phyloP scores from a whole-genome alignment of 2,797 vertebrate genomes.

The Phoeniculus purpureus region DNA sequence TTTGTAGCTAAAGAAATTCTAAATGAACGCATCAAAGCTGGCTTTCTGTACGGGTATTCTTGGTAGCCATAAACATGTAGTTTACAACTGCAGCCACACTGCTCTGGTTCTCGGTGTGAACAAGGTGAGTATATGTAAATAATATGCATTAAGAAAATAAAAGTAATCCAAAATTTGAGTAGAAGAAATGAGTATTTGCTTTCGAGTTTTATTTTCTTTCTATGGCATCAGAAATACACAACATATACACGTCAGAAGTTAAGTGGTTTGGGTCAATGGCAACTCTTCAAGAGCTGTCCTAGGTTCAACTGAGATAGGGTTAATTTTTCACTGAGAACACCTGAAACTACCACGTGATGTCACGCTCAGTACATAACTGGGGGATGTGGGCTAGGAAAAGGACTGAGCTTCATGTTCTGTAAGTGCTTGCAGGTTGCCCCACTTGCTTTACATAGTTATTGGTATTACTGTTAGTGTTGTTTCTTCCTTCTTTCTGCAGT shows the following conservation, averaged over 20 bases:
- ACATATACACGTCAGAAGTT: background rate
- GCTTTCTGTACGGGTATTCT: background rate
- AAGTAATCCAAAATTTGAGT: background rate
- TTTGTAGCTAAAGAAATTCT: background rate
- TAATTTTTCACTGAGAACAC: background rate
- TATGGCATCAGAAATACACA: background rate
- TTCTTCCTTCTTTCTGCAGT: background rate
- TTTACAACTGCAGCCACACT: conserved; percentile 1
- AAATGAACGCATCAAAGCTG: conserved; percentile 16
- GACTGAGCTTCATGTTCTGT: background rate
- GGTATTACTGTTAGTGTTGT: background rate
- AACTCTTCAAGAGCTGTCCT: background rate
- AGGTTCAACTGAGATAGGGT: background rate
- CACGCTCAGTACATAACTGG: background rate
- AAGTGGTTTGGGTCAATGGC: background rate
- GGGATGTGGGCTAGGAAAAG: background rate
- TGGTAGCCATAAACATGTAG: background rate
- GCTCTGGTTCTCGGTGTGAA: background rate
- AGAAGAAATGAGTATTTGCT: background rate
- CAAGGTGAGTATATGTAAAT: background rate
- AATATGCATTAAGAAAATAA: background rate
- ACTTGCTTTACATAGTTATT: background rate
- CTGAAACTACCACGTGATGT: too few species aligned
- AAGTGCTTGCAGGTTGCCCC: background rate
- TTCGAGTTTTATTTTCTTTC: background rate